Evolutionary conservation across 2,888 invertebrate genomes (phyloP).

Genomic region (Gryllus longicercus): DNA sequence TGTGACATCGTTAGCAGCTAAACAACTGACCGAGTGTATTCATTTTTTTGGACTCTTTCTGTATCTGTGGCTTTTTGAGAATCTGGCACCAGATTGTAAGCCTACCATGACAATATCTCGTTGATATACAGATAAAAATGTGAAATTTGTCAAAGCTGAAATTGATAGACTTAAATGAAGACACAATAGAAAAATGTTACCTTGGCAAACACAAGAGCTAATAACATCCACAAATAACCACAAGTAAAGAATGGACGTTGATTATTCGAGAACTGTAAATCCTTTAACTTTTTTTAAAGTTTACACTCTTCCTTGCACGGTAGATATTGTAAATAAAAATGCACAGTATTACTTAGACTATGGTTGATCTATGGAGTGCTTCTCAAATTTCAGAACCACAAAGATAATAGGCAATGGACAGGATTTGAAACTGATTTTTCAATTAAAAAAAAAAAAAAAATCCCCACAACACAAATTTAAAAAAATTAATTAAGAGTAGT

Average conservation of each 20-base stretch:
- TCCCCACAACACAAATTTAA: conserved; percentile 32
- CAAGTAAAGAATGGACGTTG: conserved; percentile 38
- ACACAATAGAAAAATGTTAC: background rate
- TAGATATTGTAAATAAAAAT: conserved; percentile 29
- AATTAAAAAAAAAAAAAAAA: conserved; percentile 32
- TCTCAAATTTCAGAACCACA: conserved; percentile 34
- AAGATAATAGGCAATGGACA: conserved; percentile 33
- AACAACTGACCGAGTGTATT: too few relatives aligned
- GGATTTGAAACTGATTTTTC: conserved; percentile 35
- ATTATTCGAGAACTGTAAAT: conserved; percentile 40
- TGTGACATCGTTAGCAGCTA: too few relatives aligned
- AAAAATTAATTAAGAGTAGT: background rate
- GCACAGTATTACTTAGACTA: conserved; percentile 27
- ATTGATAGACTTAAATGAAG: conserved; percentile 11
- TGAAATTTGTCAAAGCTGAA: background rate
- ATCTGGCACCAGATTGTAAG: conserved; percentile 8
- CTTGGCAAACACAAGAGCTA: conserved; percentile 36
- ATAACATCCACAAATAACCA: conserved; percentile 35
- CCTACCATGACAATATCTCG: conserved; percentile 20
- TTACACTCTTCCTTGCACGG: conserved; percentile 34
- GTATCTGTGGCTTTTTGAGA: background rate
- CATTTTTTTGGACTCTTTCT: too few relatives aligned
- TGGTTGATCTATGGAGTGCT: conserved; percentile 33
- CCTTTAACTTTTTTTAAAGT: conserved; percentile 37
- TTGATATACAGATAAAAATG: background rate